Conservation (phyloP, 2,888 invertebrate species). For the Neocrepidodera transversa region DNA sequence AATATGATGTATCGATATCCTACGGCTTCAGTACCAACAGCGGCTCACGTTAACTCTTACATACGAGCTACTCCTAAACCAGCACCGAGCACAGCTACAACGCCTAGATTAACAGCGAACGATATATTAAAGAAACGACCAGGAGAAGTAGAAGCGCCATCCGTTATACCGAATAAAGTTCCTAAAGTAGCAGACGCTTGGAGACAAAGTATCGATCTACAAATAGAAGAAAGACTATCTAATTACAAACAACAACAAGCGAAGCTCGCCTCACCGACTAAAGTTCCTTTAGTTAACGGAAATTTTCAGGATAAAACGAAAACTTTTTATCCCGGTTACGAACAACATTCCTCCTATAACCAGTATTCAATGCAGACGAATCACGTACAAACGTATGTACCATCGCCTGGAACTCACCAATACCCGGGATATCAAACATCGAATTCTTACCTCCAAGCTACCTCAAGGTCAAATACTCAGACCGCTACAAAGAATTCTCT, state of each 20-base stretch:
- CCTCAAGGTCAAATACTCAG: conserved; percentile 48
- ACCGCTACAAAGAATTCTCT: conserved; percentile 43
- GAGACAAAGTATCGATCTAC: conserved; percentile 64
- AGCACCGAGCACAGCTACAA: conserved; percentile 5
- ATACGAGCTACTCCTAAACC: conserved; percentile 30
- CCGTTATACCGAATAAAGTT: conserved; percentile 59
- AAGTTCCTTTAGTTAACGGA: conserved; percentile 24
- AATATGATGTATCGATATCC: conserved; percentile 38
- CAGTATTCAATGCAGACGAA: conserved; percentile 48
- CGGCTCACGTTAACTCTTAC: conserved; percentile 50
- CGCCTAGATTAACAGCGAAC: conserved; percentile 21
- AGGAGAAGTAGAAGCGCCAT: conserved; percentile 49
- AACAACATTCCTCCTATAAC: conserved; percentile 42
- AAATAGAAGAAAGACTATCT: conserved; percentile 64
- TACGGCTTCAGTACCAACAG: conserved; percentile 41
- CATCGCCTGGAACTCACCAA: conserved; percentile 52
- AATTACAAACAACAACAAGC: conserved; percentile 55
- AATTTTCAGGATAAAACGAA: conserved; percentile 44
- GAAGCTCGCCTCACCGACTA: conserved; percentile 23
- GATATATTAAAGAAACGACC: conserved; percentile 55
- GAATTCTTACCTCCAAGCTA: conserved; percentile 44
- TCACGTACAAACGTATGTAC: conserved; percentile 56
- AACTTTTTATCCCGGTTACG: conserved; percentile 47
- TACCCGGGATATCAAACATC: conserved; percentile 49
- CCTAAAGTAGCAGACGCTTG: conserved; percentile 63